Evolutionary conservation across 2,797 vertebrate genomes (phyloP).

Genomic region (Lates japonicus): DNA sequence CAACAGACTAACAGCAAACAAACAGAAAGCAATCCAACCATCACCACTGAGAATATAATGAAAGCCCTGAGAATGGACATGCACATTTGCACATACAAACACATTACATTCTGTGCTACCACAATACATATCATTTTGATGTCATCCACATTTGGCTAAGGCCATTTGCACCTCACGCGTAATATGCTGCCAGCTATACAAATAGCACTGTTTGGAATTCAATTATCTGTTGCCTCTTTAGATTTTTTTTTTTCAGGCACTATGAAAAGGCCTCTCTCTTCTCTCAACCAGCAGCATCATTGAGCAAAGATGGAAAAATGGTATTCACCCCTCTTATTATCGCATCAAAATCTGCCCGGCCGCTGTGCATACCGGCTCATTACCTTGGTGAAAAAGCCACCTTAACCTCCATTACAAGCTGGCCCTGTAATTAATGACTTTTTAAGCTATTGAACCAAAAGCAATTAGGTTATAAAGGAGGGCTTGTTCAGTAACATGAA

Average conservation of each 20-base stretch:
- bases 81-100: constrained; percentile 80
- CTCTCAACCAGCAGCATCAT: constrained; percentile 62
- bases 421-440: constrained; percentile 89
- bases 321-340: constrained; percentile 82
- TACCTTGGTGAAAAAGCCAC: constrained; percentile 86
- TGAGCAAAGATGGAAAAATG: constrained; percentile 77
- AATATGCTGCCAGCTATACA: constrained; percentile 78
- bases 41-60: constrained; percentile 68
- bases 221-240: constrained; percentile 77
- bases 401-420: constrained; percentile 86
- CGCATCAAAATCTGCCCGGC: constrained; percentile 82
- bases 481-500: constrained; percentile 84
- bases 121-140: constrained; percentile 79
- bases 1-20: constrained; percentile 62
- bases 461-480: constrained; percentile 87
- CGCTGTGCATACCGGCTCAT: constrained; percentile 79
- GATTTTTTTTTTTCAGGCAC: constrained; percentile 53
- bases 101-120: constrained; percentile 69
- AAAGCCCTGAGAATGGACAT: constrained; percentile 69
- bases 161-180: constrained; percentile 77
- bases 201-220: constrained; percentile 81
- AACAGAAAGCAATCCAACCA: constrained; percentile 65
- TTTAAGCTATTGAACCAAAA: constrained; percentile 88
- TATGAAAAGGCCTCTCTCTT: constrained; percentile 72
- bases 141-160: constrained; percentile 76